phyloP scores from a whole-genome alignment of 2,888 invertebrate genomes.

The Colostygia pectinataria region DNA sequence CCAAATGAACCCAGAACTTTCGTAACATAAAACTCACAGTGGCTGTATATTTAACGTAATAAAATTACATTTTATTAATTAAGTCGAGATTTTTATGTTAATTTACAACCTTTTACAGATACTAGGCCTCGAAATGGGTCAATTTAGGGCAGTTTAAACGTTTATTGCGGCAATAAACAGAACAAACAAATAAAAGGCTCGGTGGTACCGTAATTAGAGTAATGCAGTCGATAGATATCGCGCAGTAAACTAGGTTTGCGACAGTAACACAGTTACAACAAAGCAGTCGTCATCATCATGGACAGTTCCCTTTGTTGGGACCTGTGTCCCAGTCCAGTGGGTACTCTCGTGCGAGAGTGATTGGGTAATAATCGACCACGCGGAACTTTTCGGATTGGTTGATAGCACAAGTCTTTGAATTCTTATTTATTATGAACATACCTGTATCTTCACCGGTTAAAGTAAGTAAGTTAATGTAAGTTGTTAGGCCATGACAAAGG shows the following conservation, averaged over 20 bases:
- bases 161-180: slow-evolving; percentile 50
- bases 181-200: slow-evolving; percentile 52
- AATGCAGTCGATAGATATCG: slow-evolving; percentile 61
- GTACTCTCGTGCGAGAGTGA: no score
- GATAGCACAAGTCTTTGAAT: no score
- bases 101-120: slow-evolving; percentile 49
- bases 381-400: no score
- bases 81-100: slow-evolving; percentile 47
- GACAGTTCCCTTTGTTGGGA: no score
- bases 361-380: no score
- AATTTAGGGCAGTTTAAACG: slow-evolving; percentile 48
- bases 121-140: slow-evolving; percentile 42
- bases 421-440: no score
- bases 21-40: slow-evolving; percentile 16
- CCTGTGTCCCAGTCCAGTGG: no score
- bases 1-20: background rate
- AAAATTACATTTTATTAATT: slow-evolving; percentile 54
- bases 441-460: no score
- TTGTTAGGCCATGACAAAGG: no score
- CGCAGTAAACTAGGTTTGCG: slow-evolving; percentile 20
- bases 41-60: slow-evolving; percentile 36
- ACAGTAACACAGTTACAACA: background rate
- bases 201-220: slow-evolving; percentile 66
- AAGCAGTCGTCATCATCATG: no score
- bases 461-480: no score